Percentiles rank a stretch among this genome's conserved stretches.
phyloP scores from a whole-genome alignment of 2,113 vertebrate species.

The Pseudonaja textilis region DNA sequence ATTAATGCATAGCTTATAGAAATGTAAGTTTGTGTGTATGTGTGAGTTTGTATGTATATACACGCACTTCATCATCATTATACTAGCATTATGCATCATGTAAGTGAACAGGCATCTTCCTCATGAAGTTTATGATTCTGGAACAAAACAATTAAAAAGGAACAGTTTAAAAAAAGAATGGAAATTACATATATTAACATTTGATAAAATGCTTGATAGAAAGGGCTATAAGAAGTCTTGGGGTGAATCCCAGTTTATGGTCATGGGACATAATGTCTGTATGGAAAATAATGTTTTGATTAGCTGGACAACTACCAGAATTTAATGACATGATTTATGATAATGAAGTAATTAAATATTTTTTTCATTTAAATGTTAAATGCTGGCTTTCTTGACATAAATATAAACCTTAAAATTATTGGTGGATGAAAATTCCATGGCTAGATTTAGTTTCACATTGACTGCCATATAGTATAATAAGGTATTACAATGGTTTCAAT shows the following conservation, averaged over 20 bases:
- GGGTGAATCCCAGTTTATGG: background rate
- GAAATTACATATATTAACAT: background rate
- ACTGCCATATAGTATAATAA: background rate
- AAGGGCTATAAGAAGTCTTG: background rate
- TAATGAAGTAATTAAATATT: background rate
- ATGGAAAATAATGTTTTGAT: background rate
- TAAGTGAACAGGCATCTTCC: background rate
- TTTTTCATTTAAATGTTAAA: slow-evolving; percentile 27
- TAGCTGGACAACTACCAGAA: background rate
- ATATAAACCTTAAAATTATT: background rate
- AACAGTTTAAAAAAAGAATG: background rate
- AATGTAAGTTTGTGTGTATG: slow-evolving; percentile 4
- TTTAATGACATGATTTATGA: background rate
- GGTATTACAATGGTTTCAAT: slow-evolving; percentile 28
- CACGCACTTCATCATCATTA: background rate
- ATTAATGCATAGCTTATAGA: slow-evolving; percentile 24
- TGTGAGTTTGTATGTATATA: background rate
- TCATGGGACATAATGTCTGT: background rate
- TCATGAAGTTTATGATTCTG: background rate
- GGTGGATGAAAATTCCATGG: background rate
- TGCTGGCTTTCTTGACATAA: slow-evolving; percentile 24
- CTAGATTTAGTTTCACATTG: background rate
- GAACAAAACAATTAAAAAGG: background rate
- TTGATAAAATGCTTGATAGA: background rate
- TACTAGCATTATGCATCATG: background rate